phyloP scores from a whole-genome alignment of 2,888 invertebrate species.

The Ectobius pallidus region DNA sequence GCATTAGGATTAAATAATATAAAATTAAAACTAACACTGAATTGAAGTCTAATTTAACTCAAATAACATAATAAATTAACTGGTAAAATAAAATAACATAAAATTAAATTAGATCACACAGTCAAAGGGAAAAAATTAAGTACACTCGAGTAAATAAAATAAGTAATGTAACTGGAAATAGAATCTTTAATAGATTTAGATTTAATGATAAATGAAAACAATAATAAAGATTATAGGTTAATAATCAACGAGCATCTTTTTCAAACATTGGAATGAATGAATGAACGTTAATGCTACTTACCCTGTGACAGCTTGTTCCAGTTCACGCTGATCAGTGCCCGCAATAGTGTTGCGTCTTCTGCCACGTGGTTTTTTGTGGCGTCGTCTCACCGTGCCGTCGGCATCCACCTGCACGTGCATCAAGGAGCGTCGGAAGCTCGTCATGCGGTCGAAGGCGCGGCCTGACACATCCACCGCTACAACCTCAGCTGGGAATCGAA shows the following conservation, averaged over 20 bases:
- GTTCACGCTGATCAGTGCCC: constrained; percentile 89
- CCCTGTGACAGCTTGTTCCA: constrained; percentile 84
- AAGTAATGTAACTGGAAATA: no score
- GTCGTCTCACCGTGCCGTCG: constrained; percentile 54
- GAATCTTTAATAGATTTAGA: no score
- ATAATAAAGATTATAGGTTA: no score
- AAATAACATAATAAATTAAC: no score
- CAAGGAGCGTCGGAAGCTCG: constrained; percentile 81
- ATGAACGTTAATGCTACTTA: constrained; percentile 53
- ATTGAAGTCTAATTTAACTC: no score
- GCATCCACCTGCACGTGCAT: constrained; percentile 59
- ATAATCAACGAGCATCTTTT: neutral
- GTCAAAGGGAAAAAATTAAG: no score
- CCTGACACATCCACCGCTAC: constrained; percentile 91
- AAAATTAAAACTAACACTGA: no score
- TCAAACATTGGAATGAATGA: neutral
- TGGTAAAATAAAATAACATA: no score
- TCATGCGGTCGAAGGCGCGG: constrained; percentile 87
- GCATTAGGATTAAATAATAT: no score
- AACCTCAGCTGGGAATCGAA: constrained; percentile 82
- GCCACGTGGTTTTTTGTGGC: constrained; percentile 76
- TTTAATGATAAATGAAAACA: no score
- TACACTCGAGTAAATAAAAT: no score
- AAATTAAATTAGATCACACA: no score
- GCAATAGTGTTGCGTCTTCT: constrained; percentile 90